These are phyloP conservation scores for Ceyx melanurus DNA, from an alignment of 2,113 vertebrate species.

Conservation along the genomic window DNA sequence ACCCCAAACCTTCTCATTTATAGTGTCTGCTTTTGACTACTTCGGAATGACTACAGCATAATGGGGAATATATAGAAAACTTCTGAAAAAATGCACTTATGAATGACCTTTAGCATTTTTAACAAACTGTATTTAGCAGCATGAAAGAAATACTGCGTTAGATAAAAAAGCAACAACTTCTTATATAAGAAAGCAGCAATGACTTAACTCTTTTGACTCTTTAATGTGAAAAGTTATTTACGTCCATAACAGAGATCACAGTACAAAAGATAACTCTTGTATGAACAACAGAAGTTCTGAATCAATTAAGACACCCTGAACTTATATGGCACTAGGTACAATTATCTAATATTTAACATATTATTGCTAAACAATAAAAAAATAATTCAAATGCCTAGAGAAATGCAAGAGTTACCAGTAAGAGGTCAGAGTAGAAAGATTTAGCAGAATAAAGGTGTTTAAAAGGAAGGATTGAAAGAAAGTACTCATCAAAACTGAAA, in stretches of 20 bases:
- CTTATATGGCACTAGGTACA: not conserved
- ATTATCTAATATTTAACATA: not conserved
- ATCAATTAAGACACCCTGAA: not conserved
- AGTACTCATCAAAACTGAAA: not conserved
- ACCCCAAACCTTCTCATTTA: not conserved
- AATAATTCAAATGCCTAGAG: not conserved
- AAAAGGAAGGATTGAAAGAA: not conserved
- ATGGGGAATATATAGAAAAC: not conserved
- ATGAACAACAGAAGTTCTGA: not conserved
- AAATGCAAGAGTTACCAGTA: not conserved
- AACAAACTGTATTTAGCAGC: not conserved
- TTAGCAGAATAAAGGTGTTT: not conserved
- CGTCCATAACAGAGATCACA: fast-evolving
- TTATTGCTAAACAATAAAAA: not conserved
- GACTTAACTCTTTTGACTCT: not conserved
- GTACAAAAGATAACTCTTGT: not conserved
- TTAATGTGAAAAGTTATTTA: not conserved
- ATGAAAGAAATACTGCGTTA: not conserved
- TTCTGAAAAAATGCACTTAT: not conserved
- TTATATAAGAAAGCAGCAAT: not conserved
- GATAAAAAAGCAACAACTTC: not conserved
- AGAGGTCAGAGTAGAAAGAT: not conserved
- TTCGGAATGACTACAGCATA: not conserved
- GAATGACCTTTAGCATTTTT: not conserved
- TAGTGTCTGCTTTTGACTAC: not conserved